These are phyloP conservation scores for Drosophila histrio DNA, from an alignment of 2,888 invertebrate species.

Conservation along the genomic window DNA sequence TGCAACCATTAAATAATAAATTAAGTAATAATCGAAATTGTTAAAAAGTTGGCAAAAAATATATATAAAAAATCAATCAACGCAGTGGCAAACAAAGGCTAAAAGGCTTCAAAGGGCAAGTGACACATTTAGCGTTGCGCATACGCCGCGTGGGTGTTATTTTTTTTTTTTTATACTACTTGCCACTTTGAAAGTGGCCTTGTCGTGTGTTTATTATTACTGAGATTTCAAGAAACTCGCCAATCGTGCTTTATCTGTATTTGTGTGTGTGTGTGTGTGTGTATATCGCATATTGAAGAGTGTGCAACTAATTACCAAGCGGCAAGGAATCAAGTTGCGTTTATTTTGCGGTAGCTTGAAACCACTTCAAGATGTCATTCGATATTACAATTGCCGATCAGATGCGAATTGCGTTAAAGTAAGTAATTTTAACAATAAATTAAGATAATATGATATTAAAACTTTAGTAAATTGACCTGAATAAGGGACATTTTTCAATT, in stretches of 20 bases:
- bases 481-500: too few species aligned
- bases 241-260: slow-evolving; percentile 17
- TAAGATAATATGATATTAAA: not conserved
- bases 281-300: slow-evolving; percentile 4
- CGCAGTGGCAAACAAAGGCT: not conserved
- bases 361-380: slow-evolving; percentile 74
- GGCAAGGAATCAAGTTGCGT: slow-evolving; percentile 44
- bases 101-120: slow-evolving; percentile 36
- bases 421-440: slow-evolving; percentile 43
- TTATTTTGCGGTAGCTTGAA: slow-evolving; percentile 17
- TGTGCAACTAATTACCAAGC: slow-evolving; percentile 19
- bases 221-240: slow-evolving; percentile 54
- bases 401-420: slow-evolving; percentile 82
- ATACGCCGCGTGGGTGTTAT: slow-evolving; percentile 45
- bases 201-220: slow-evolving; percentile 39
- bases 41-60: not conserved
- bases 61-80: slow-evolving; percentile 19
- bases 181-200: slow-evolving; percentile 40
- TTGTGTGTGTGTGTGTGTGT: not conserved
- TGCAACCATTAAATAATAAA: not conserved
- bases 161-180: slow-evolving; percentile 29
- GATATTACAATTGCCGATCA: slow-evolving; percentile 82
- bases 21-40: not conserved
- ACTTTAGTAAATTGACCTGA: too few species aligned
- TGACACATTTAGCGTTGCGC: slow-evolving; percentile 27